Evolutionary conservation across 1,140 invertebrate species (phyloP).

Genomic region (Gonioctena quinquepunctata): DNA sequence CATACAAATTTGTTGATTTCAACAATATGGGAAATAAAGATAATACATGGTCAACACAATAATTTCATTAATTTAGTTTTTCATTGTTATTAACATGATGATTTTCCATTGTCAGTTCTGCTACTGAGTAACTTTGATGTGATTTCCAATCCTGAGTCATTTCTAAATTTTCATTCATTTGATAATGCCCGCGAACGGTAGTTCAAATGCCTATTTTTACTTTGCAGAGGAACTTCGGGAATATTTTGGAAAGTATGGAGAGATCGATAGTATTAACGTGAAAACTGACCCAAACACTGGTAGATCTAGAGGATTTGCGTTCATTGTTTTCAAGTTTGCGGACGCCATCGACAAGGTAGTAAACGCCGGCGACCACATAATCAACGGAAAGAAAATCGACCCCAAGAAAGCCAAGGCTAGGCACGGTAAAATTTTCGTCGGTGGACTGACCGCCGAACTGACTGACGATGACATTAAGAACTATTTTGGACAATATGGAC

Average conservation of each 20-base stretch:
- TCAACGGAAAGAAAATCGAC: slow-evolving; percentile 93
- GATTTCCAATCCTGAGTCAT: slow-evolving; percentile 29
- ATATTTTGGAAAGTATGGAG: slow-evolving; percentile 86
- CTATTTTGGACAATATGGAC: slow-evolving; percentile 89
- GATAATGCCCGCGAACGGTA: not conserved
- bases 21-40: no score
- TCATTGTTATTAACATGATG: slow-evolving; percentile 16
- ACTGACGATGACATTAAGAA: slow-evolving; percentile 91
- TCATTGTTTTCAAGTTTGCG: slow-evolving; percentile 89
- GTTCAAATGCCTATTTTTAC: not conserved
- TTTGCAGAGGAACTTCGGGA: slow-evolving; percentile 88
- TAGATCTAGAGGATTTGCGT: slow-evolving; percentile 89
- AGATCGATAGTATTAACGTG: slow-evolving; percentile 92
- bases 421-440: slow-evolving; percentile 94
- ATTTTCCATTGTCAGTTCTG: slow-evolving; percentile 35
- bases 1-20: no score
- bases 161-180: not conserved
- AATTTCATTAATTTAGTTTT: slow-evolving; percentile 18
- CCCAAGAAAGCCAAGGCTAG: slow-evolving; percentile 93
- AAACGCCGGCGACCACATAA: slow-evolving; percentile 81
- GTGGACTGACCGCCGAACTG: slow-evolving; percentile 86
- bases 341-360: slow-evolving; percentile 91
- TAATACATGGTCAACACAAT: no score
- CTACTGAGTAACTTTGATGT: slow-evolving; percentile 32
- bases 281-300: slow-evolving; percentile 91